Evolutionary conservation across 2,797 vertebrate genomes (phyloP).

Genomic region (Tiaroga cobitis): DNA sequence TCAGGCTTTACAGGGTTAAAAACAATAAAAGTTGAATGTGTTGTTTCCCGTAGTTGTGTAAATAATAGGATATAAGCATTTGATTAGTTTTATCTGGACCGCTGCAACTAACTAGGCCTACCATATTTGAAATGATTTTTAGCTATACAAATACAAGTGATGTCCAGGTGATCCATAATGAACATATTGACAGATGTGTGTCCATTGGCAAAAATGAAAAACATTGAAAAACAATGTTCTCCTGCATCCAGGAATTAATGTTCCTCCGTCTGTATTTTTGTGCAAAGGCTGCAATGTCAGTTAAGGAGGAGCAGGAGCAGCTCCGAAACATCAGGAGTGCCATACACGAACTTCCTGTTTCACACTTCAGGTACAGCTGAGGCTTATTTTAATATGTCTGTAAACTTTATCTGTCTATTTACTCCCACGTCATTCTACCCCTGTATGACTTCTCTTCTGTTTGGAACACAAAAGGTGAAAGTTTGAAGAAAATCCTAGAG

Average conservation of each 20-base stretch:
- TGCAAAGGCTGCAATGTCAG: slow-evolving; percentile 83
- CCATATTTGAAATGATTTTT: not conserved
- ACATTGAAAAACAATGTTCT: not conserved
- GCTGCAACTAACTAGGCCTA: not conserved
- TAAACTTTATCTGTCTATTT: not conserved
- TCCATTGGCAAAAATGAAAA: not conserved
- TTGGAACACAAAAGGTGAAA: not conserved
- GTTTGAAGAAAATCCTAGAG: not conserved
- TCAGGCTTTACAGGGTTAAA: too few species aligned
- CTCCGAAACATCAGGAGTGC: slow-evolving; percentile 86
- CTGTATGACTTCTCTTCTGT: not conserved
- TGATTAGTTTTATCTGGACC: not conserved
- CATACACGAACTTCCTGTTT: slow-evolving; percentile 89
- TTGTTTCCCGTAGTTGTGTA: not conserved
- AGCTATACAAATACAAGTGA: not conserved
- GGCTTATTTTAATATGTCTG: not conserved
- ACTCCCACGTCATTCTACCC: not conserved
- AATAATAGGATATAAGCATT: not conserved
- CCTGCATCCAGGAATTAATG: not conserved
- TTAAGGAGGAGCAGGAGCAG: slow-evolving; percentile 85
- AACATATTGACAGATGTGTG: not conserved
- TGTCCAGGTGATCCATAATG: not conserved
- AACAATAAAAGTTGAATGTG: not conserved
- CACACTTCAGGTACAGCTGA: slow-evolving; percentile 89
- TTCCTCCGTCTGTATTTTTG: slow-evolving; percentile 25